Evolutionary conservation across 2,888 invertebrate genomes (phyloP).

Genomic region (Thymelicus lineola): DNA sequence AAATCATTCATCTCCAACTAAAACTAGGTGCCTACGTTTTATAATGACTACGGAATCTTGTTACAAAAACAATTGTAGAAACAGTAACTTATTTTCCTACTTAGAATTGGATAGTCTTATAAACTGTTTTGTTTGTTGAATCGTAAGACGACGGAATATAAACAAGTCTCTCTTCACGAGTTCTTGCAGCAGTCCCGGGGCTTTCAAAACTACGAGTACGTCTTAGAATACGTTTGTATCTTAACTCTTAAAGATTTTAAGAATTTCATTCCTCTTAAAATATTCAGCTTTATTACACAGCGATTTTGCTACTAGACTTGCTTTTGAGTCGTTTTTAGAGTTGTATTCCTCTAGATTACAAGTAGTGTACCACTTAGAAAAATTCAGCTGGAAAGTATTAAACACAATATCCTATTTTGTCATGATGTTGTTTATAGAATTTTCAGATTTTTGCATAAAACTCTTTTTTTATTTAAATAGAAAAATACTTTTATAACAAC

Average conservation of each 20-base stretch:
- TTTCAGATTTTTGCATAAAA: no score
- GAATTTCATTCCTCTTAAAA: neutral
- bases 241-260: no score
- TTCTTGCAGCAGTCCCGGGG: neutral
- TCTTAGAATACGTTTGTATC: neutral
- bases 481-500: no score
- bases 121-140: constrained; percentile 18
- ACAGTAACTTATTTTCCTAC: constrained; percentile 31
- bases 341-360: no score
- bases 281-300: neutral
- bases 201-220: neutral
- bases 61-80: constrained; percentile 20
- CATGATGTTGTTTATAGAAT: no score
- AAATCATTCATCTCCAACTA: constrained; percentile 18
- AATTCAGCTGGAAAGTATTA: no score
- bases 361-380: no score
- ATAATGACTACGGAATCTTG: constrained; percentile 27
- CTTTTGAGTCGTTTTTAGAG: no score
- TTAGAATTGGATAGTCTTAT: constrained; percentile 25
- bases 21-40: constrained; percentile 1
- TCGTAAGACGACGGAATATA: neutral
- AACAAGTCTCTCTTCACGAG: neutral
- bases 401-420: no score
- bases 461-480: no score
- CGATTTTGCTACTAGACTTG: no score